phyloP scores from a whole-genome alignment of 2,113 vertebrate genomes.

The Silurus asotus region DNA sequence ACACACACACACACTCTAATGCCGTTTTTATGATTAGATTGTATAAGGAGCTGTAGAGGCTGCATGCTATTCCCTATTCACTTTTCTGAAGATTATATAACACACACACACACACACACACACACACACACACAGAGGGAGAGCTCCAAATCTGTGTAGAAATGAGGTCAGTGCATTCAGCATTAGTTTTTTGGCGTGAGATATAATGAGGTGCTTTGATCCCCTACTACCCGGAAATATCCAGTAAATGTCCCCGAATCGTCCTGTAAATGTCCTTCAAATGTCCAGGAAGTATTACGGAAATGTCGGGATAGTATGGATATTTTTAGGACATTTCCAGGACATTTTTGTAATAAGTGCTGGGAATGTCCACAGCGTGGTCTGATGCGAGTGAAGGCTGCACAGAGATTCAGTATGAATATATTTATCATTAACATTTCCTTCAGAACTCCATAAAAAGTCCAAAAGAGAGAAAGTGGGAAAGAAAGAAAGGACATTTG shows the following conservation, averaged over 20 bases:
- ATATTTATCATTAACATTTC: not conserved
- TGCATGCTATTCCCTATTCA: not conserved
- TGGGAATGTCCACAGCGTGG: no score
- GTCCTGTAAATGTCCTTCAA: no score
- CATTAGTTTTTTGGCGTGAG: not conserved
- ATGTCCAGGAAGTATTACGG: no score
- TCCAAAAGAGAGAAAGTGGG: not conserved
- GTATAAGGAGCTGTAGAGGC: slow-evolving; percentile 3
- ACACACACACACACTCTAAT: not conserved
- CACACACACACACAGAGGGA: not conserved
- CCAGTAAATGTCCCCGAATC: no score
- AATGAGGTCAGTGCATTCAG: slow-evolving; percentile 22
- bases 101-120: not conserved
- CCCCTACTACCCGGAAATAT: not conserved
- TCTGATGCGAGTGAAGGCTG: not conserved
- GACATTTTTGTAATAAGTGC: no score
- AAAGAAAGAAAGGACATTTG: not conserved
- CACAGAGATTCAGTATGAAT: not conserved
- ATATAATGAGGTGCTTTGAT: no score
- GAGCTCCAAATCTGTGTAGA: not conserved
- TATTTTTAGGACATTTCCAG: no score
- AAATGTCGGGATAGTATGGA: no score
- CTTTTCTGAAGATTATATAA: slow-evolving; percentile 18
- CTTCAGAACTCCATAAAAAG: not conserved
- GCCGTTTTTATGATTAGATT: not conserved